phyloP scores from a whole-genome alignment of 1,140 invertebrate genomes.

The Drosophila kohkoa region DNA sequence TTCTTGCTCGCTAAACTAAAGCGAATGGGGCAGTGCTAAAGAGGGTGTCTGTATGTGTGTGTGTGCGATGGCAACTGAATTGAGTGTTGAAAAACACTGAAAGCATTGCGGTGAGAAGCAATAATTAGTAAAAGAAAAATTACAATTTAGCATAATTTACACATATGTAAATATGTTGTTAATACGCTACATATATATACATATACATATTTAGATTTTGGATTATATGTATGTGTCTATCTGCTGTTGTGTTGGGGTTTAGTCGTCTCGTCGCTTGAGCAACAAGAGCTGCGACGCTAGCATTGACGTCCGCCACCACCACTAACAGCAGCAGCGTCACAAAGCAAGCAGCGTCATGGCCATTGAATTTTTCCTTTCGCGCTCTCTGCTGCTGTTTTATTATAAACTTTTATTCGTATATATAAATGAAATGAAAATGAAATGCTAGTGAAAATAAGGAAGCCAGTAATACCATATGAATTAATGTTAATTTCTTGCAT shows the following conservation, averaged over 20 bases:
- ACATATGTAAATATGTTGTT: constrained; percentile 53
- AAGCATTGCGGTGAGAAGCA: constrained; percentile 31
- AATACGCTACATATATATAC: constrained; percentile 12
- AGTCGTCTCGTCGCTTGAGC: constrained; percentile 61
- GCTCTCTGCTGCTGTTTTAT: constrained; percentile 28
- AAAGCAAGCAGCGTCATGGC: constrained; percentile 85
- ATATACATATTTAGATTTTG: not conserved
- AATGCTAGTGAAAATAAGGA: constrained; percentile 65
- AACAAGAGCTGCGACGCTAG: constrained; percentile 56
- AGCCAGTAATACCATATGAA: constrained; percentile 34
- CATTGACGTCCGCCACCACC: constrained; percentile 29
- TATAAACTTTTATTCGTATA: constrained; percentile 56
- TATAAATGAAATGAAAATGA: constrained; percentile 60
- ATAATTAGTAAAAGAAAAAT: constrained; percentile 74
- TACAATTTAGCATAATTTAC: constrained; percentile 75
- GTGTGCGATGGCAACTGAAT: constrained; percentile 37
- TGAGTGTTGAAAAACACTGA: constrained; percentile 68
- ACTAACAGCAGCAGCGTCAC: constrained; percentile 31
- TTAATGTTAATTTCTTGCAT: constrained; percentile 47
- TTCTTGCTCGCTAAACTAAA: constrained; percentile 48
- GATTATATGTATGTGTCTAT: constrained; percentile 10
- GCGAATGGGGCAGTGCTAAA: constrained; percentile 78
- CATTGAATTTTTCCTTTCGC: constrained; percentile 76
- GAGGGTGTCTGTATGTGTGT: constrained; percentile 56
- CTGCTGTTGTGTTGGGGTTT: constrained; percentile 47